A percentile compares a stretch with the other conserved stretches of the same genome.
Evolutionary conservation across 2,888 invertebrate species (phyloP).

Genomic region (Drosophila histrio): DNA sequence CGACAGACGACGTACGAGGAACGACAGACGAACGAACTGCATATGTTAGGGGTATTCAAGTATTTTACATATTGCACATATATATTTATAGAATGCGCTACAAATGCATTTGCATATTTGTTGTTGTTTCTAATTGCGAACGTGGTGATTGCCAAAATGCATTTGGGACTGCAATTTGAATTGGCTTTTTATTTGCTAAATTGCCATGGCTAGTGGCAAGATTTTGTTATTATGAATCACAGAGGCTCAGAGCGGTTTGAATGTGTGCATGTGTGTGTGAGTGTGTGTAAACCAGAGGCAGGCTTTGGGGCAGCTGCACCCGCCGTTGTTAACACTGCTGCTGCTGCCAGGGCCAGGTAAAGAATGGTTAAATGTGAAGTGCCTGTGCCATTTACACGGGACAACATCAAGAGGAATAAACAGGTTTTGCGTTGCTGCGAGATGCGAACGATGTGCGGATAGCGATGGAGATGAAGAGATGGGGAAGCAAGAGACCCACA

Average conservation of each 20-base stretch:
- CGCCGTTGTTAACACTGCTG: slow-evolving; percentile 1
- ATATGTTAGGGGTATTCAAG: slow-evolving; percentile 21
- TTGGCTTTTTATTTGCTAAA: slow-evolving; percentile 4
- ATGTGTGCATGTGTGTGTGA: slow-evolving; percentile 3
- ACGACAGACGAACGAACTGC: slow-evolving; percentile 12
- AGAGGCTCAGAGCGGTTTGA: slow-evolving; percentile 8
- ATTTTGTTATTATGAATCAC: slow-evolving; percentile 59
- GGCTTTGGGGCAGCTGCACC: slow-evolving; percentile 58
- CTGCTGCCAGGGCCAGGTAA: slow-evolving; percentile 47
- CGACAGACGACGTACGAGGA: slow-evolving; percentile 26
- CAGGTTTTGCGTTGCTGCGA: slow-evolving; percentile 42
- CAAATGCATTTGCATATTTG: slow-evolving; percentile 48
- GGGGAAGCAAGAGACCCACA: slow-evolving; percentile 25
- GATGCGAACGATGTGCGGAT: slow-evolving; percentile 28
- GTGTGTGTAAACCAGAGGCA: slow-evolving; percentile 22
- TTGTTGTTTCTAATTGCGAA: slow-evolving; percentile 45
- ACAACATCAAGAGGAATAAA: slow-evolving; percentile 35
- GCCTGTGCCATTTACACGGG: slow-evolving; percentile 60
- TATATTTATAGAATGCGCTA: slow-evolving; percentile 66
- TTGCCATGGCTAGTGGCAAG: slow-evolving; percentile 28
- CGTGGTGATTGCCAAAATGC: slow-evolving; percentile 54
- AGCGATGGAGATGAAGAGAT: slow-evolving; percentile 11
- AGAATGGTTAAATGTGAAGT: slow-evolving; percentile 65
- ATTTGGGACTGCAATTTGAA: slow-evolving; percentile 33
- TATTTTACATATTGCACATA: slow-evolving; percentile 51